Evolutionary conservation across 2,888 invertebrate genomes (phyloP), one percentile per base, ranked within the genome.

Genomic region (Parochlus steinenii): DNA sequence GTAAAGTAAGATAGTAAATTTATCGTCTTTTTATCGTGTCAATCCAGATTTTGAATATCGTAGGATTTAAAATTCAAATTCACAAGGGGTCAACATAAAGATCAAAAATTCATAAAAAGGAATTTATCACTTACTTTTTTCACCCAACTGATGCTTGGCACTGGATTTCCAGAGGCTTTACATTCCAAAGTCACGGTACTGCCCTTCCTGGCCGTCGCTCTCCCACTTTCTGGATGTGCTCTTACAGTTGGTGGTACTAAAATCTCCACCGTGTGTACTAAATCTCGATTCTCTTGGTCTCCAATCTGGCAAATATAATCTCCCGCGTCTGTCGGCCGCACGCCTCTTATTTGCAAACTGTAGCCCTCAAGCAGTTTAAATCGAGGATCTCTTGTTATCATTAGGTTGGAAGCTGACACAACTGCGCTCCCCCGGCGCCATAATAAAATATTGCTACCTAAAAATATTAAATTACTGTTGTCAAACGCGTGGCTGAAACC

Each of bases 271-370:
- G 69, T 70, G 50, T 71, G 71, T 0, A 68, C 66, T 45, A 70
- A 70, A 45, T 71, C 70, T 0, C 65, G 53, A 1, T 65, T 64
- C 12, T 66, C 65, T 0, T 65, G 61, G 47, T 69, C 70, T 1
- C 69, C 68, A 20, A 72, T 65, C 52, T 71, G 71, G 45, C 72
- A 71, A 5, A 71, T 67, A 53, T 71, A 72, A 53, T 70, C 65
- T 0, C 65, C 65, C 0, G 69, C 70, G 41, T 71, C 71, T 59
- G 68, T 64, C 1, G 58, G 55, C 39, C 50, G 47, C 16, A 58
- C 53, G 40, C 53, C 51, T 10, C 65, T 66, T 40, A 72, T 69
- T 52, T 71, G 67, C 35, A 72, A 52, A 43, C 70, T 69, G 48
- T 66, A 70, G 0, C 70, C 70, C 38, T 70, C 68, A 2, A 69